Conservation (phyloP, 2,888 invertebrate genomes). For the Tanytarsus gracilentus region DNA sequence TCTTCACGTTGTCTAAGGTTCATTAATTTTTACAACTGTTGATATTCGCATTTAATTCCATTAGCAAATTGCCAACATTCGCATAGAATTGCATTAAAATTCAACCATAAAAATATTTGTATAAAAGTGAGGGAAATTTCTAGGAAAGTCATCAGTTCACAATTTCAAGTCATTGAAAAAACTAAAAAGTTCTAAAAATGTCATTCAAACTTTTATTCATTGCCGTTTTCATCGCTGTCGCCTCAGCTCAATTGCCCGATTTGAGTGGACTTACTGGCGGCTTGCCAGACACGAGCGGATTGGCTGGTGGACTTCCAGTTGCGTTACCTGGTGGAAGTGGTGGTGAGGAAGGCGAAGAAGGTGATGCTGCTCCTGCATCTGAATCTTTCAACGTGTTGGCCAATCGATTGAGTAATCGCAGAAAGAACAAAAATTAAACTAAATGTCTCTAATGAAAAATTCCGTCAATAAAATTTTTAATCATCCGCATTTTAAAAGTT, state of each 20-base stretch:
- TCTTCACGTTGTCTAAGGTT: too few species aligned
- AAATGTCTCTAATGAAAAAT: too few species aligned
- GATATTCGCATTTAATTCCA: too few species aligned
- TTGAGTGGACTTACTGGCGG: not conserved
- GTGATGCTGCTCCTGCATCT: not conserved
- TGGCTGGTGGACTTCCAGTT: not conserved
- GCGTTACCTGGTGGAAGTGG: not conserved
- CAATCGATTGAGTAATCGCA: too few species aligned
- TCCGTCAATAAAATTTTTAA: too few species aligned
- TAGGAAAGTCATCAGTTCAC: not conserved
- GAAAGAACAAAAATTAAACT: not conserved
- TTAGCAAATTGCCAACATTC: too few species aligned
- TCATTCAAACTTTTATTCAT: not conserved
- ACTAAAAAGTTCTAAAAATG: not conserved
- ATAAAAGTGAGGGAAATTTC: not conserved
- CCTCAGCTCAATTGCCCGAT: not conserved
- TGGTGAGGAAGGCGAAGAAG: not conserved
- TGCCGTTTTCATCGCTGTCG: not conserved
- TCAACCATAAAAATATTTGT: not conserved
- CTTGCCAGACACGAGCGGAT: too few species aligned
- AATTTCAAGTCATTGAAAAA: not conserved
- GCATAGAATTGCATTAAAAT: too few species aligned
- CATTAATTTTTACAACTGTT: too few species aligned
- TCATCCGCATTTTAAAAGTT: too few species aligned
- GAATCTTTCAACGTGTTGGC: too few species aligned